A percentile compares a stretch with the other conserved stretches of the same genome.
phyloP scores from a whole-genome alignment of 1,140 invertebrate species.

The Drosophila nasuta region DNA sequence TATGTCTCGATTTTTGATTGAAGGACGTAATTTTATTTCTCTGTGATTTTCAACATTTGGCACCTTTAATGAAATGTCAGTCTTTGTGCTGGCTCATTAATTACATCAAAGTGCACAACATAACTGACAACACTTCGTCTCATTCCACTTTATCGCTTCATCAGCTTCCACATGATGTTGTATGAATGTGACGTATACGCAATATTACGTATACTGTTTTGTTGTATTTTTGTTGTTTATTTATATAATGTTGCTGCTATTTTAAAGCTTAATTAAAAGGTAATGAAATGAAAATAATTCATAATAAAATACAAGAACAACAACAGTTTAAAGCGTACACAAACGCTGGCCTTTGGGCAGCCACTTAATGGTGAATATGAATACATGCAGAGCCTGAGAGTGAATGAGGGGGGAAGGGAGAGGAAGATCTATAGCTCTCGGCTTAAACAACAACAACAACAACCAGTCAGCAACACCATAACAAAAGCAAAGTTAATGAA shows the following conservation, averaged over 20 bases:
- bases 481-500: slow-evolving; percentile 70
- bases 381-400: neutral
- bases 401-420: neutral
- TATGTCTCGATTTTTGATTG: too few relatives aligned
- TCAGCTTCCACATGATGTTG: neutral
- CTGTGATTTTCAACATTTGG: neutral
- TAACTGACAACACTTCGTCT: neutral
- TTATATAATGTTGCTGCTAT: slow-evolving; percentile 49
- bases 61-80: neutral
- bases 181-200: neutral
- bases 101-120: neutral
- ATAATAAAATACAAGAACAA: slow-evolving; percentile 38
- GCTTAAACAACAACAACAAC: slow-evolving; percentile 1
- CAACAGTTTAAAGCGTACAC: slow-evolving; percentile 35
- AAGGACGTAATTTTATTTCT: neutral
- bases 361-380: slow-evolving; percentile 14
- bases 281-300: slow-evolving; percentile 64
- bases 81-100: neutral
- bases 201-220: slow-evolving; percentile 9
- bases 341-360: slow-evolving; percentile 11
- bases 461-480: slow-evolving; percentile 12
- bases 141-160: neutral
- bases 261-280: slow-evolving; percentile 61
- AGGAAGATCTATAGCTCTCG: slow-evolving; percentile 3
- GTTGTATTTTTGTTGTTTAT: slow-evolving; percentile 34